Evolutionary conservation across 2,113 vertebrate species (phyloP).

Genomic region (Pelecanoides urinatrix): DNA sequence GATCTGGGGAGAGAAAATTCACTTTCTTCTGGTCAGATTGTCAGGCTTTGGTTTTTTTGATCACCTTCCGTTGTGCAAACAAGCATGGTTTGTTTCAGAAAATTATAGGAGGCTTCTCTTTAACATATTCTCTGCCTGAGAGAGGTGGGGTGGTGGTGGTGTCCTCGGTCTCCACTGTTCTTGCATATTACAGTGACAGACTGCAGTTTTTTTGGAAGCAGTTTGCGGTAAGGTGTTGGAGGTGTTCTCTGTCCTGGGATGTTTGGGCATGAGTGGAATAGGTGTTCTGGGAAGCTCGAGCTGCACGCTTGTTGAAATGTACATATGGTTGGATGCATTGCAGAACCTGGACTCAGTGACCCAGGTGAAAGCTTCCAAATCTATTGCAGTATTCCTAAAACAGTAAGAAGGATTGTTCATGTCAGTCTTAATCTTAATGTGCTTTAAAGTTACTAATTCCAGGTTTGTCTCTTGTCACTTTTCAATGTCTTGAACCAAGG

Average conservation of each 20-base stretch:
- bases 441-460: not conserved
- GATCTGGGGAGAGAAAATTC: not conserved
- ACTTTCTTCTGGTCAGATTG: slow-evolving; percentile 12
- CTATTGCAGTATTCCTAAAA: not conserved
- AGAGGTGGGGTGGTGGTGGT: not conserved
- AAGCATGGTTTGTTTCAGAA: not conserved
- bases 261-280: not conserved
- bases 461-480: not conserved
- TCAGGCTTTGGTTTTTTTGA: not conserved
- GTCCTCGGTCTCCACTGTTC: not conserved
- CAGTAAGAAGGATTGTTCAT: not conserved
- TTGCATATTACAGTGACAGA: not conserved
- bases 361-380: not conserved
- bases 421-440: not conserved
- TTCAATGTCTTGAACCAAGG: not conserved
- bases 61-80: not conserved
- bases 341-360: not conserved
- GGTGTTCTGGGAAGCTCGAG: not conserved
- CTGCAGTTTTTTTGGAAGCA: not conserved
- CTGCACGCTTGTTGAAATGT: not conserved
- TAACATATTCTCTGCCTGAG: not conserved
- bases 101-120: not conserved
- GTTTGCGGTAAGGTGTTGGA: not conserved
- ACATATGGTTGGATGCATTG: not conserved
- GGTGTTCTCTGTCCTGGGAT: not conserved